A percentile compares a stretch with the other conserved stretches of the same genome.
phyloP scores from a whole-genome alignment of 2,797 vertebrate species.

The Rhinichthys osculus region DNA sequence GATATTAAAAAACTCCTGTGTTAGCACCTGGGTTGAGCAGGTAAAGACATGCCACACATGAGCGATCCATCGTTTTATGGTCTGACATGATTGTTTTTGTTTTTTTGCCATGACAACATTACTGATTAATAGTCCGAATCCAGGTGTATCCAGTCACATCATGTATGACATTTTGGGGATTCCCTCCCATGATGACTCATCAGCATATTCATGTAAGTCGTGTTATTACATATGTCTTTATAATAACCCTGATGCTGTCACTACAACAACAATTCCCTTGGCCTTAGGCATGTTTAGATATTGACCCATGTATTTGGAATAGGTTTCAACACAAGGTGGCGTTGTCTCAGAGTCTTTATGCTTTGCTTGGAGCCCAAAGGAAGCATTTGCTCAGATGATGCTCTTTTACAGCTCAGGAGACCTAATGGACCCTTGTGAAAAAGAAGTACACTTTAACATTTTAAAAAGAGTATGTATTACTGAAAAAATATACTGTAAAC shows the following conservation, averaged over 20 bases:
- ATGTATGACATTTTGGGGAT: slow-evolving; percentile 42
- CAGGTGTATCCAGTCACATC: slow-evolving; percentile 47
- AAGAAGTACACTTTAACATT: not conserved
- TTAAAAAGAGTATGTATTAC: not conserved
- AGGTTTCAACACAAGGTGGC: slow-evolving; percentile 58
- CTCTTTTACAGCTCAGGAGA: not conserved
- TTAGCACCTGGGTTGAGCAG: slow-evolving; percentile 43
- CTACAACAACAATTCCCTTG: slow-evolving; percentile 19
- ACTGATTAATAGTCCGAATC: slow-evolving; percentile 15
- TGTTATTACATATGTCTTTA: slow-evolving; percentile 27
- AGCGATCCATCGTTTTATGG: slow-evolving; percentile 23
- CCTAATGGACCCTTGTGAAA: not conserved
- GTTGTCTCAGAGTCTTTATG: slow-evolving; percentile 43
- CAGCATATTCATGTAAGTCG: slow-evolving; percentile 17
- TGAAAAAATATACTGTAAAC: not conserved
- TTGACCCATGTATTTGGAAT: slow-evolving; percentile 3
- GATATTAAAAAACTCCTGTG: not conserved
- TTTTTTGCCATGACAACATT: slow-evolving; percentile 46
- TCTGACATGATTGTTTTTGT: slow-evolving; percentile 52
- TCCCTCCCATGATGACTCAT: slow-evolving; percentile 58
- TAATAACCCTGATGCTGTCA: slow-evolving; percentile 30
- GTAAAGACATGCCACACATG: slow-evolving; percentile 35
- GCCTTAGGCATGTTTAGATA: slow-evolving; percentile 6
- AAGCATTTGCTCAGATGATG: slow-evolving; percentile 16
- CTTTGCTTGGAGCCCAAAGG: slow-evolving; percentile 14